These are phyloP conservation scores for Embiotoca jacksoni DNA, from an alignment of 2,113 vertebrate genomes.

Conservation along the genomic window DNA sequence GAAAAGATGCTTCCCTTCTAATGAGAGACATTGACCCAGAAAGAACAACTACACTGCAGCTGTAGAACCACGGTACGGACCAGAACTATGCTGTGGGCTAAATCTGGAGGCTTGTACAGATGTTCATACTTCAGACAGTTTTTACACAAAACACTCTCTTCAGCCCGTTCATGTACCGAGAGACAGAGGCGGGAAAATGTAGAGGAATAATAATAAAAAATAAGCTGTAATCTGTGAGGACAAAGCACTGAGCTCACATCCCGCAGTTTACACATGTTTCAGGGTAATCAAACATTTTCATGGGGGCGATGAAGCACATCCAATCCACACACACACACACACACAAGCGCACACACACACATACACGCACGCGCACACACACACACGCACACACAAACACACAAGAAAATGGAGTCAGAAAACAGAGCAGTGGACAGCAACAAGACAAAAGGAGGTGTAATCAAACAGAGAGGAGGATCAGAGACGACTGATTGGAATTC, in stretches of 20 bases:
- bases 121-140: not conserved
- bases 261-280: constrained; percentile 52
- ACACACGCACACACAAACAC: not conserved
- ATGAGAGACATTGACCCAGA: no score
- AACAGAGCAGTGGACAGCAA: constrained; percentile 24
- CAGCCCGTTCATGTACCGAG: not conserved
- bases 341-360: not conserved
- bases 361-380: not conserved
- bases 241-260: constrained; percentile 4
- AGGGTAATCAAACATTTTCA: constrained; percentile 54
- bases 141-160: not conserved
- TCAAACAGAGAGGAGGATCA: constrained; percentile 55
- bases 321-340: not conserved
- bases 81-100: no score
- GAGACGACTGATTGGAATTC: constrained; percentile 57
- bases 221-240: constrained; percentile 21
- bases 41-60: no score
- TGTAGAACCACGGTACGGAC: no score
- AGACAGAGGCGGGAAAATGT: not conserved
- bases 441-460: constrained; percentile 55
- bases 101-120: not conserved
- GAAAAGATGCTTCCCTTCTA: no score
- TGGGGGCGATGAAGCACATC: constrained; percentile 38
- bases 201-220: constrained; percentile 9
- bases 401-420: constrained; percentile 41